Evolutionary conservation across 1,140 invertebrate species (phyloP).

Genomic region (Euwallacea similis): DNA sequence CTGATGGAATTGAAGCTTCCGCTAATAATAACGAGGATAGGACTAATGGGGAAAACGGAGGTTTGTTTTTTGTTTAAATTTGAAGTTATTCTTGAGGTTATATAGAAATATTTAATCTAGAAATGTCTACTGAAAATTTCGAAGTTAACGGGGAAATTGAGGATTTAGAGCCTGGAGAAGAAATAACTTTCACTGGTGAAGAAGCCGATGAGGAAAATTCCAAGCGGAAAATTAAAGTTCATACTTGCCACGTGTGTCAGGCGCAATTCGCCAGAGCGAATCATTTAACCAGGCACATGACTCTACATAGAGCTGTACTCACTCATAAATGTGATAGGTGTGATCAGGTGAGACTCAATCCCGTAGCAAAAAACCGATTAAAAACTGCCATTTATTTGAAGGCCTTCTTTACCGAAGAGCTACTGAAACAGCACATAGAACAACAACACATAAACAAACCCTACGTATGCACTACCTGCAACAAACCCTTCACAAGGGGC

Average conservation of each 20-base stretch:
- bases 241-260: slow-evolving; percentile 51
- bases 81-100: neutral
- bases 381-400: slow-evolving; percentile 23
- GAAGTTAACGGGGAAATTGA: slow-evolving; percentile 21
- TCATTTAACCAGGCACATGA: slow-evolving; percentile 53
- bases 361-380: neutral
- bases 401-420: slow-evolving; percentile 50
- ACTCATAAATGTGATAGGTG: slow-evolving; percentile 50
- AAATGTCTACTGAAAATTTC: slow-evolving; percentile 11
- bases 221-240: slow-evolving; percentile 39
- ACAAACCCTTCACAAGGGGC: slow-evolving; percentile 53
- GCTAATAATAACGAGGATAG: slow-evolving; percentile 19
- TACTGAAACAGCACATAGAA: slow-evolving; percentile 62
- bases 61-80: slow-evolving; percentile 6
- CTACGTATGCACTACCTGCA: slow-evolving; percentile 63
- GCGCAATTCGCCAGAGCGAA: slow-evolving; percentile 48
- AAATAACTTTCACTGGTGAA: slow-evolving; percentile 1
- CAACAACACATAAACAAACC: slow-evolving; percentile 68
- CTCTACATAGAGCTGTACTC: slow-evolving; percentile 48
- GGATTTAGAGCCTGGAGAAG: slow-evolving; percentile 7
- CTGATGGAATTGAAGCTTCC: slow-evolving; percentile 8
- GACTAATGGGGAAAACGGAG: slow-evolving; percentile 26
- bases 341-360: slow-evolving; percentile 27
- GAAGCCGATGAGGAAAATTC: slow-evolving; percentile 6
- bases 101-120: neutral